A percentile compares a stretch with the other conserved stretches of the same genome.
Evolutionary conservation across 1,140 invertebrate species (phyloP).

Genomic region (Melipona quadrifasciata): DNA sequence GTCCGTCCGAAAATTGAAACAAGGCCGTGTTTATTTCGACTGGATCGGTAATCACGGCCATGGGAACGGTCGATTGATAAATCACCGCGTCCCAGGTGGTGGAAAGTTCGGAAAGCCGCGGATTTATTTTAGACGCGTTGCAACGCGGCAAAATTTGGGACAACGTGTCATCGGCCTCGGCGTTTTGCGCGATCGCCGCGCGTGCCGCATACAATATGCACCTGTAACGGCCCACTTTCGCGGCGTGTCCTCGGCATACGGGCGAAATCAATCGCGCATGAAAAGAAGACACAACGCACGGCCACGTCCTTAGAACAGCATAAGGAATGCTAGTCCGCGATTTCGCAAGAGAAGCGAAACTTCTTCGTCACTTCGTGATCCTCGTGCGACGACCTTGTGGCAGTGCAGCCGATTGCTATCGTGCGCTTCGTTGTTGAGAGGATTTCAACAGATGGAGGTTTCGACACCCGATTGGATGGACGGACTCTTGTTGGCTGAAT

Average conservation of each 20-base stretch:
- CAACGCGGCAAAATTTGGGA: conserved; percentile 59
- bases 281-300: conserved; percentile 20
- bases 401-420: neutral
- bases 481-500: too few relatives aligned
- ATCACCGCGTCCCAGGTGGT: conserved; percentile 18
- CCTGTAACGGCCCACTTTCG: conserved; percentile 53
- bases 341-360: neutral
- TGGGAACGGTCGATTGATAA: conserved; percentile 29
- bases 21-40: neutral
- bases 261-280: conserved; percentile 45
- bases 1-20: neutral
- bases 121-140: conserved; percentile 60
- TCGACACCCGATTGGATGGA: too few relatives aligned
- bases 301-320: conserved; percentile 11
- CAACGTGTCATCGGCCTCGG: conserved; percentile 61
- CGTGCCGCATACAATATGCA: conserved; percentile 61
- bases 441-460: too few relatives aligned
- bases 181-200: conserved; percentile 43
- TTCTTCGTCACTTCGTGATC: neutral
- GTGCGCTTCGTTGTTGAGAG: neutral
- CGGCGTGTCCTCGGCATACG: conserved; percentile 37
- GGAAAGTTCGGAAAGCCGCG: conserved; percentile 44
- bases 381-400: neutral
- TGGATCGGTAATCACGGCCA: neutral
- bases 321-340: too few relatives aligned